Conservation (phyloP, 2,888 invertebrate genomes). For the Drosophila differens region DNA sequence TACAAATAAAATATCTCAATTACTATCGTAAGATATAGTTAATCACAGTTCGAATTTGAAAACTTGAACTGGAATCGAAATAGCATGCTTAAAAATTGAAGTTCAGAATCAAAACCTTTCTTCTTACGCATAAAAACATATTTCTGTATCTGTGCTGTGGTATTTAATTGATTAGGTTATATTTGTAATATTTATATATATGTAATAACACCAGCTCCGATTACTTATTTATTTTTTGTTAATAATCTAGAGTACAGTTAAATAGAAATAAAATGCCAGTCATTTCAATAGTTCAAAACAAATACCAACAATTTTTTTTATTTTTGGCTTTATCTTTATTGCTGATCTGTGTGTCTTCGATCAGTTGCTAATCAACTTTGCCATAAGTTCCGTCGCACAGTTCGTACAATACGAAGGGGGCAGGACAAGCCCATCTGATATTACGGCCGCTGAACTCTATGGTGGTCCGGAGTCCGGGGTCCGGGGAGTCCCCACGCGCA, state of each 20-base stretch:
- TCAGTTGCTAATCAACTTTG: slow-evolving; percentile 27
- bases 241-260: not conserved
- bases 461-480: not conserved
- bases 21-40: not conserved
- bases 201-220: no score
- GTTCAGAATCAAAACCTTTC: not conserved
- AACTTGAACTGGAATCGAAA: not conserved
- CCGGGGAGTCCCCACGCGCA: not conserved
- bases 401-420: slow-evolving; percentile 2
- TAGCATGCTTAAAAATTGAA: not conserved
- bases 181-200: not conserved
- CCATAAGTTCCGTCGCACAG: slow-evolving; percentile 13
- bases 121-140: not conserved
- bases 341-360: not conserved
- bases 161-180: not conserved
- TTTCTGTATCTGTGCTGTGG: not conserved
- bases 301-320: not conserved
- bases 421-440: slow-evolving; percentile 8
- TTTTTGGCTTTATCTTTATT: not conserved
- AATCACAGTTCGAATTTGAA: not conserved
- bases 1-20: not conserved
- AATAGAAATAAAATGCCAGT: not conserved
- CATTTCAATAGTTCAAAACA: not conserved
- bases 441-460: slow-evolving; percentile 42
- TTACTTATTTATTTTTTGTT: no score